phyloP scores from a whole-genome alignment of 1,140 invertebrate species.

The Chironomus striatipennis region DNA sequence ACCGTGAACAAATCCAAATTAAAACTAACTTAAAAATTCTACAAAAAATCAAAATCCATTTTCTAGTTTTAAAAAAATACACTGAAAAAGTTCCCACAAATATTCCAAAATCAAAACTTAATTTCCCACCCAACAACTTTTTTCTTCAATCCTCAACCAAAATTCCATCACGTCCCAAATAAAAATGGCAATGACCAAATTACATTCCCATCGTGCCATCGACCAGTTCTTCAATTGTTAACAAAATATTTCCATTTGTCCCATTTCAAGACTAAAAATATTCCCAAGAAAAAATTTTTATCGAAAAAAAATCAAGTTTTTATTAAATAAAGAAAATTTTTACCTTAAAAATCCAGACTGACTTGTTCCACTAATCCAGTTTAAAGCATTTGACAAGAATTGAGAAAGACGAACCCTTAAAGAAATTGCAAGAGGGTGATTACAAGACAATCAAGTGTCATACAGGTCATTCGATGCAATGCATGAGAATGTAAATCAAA shows the following conservation, averaged over 20 bases:
- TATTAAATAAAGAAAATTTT: not conserved
- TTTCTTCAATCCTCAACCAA: not conserved
- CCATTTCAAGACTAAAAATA: not conserved
- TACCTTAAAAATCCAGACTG: not conserved
- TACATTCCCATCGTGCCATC: not conserved
- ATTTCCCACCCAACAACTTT: slow-evolving; percentile 7
- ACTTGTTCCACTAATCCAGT: slow-evolving; percentile 1
- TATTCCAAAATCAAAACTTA: not conserved
- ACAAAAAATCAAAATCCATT: too few species aligned
- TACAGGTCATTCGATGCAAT: not conserved
- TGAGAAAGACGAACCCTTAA: not conserved
- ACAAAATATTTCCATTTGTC: not conserved
- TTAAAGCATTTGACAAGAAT: not conserved
- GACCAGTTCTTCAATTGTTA: not conserved
- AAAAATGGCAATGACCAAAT: not conserved
- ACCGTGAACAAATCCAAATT: too few species aligned
- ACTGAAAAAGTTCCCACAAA: too few species aligned
- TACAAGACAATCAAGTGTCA: slow-evolving; percentile 1
- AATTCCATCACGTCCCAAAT: too few species aligned
- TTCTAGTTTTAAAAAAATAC: too few species aligned
- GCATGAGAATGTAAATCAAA: not conserved
- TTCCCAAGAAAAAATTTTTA: not conserved
- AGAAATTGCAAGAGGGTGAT: not conserved
- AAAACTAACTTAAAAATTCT: too few species aligned
- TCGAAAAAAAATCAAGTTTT: not conserved